These are phyloP conservation scores for Cyclura pinguis DNA, from an alignment of 2,797 vertebrate genomes.

Conservation along the genomic window DNA sequence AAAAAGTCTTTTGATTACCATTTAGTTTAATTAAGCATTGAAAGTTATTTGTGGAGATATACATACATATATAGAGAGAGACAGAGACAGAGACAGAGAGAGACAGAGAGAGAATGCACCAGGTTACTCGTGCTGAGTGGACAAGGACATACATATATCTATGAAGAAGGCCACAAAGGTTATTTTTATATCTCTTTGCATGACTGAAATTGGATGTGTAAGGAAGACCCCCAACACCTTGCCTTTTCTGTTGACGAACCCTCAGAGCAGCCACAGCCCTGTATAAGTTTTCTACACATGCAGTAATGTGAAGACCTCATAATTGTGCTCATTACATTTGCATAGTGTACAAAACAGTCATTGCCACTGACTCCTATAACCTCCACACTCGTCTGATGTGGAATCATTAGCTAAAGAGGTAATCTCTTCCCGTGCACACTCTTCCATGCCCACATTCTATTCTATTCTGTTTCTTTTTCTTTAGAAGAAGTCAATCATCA, in stretches of 20 bases:
- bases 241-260: neutral
- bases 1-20: conserved; percentile 76
- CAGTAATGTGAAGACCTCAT: neutral
- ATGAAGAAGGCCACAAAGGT: neutral
- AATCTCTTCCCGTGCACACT: neutral
- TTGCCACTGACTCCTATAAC: conserved; percentile 39
- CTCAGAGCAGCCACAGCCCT: neutral
- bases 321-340: conserved; percentile 32
- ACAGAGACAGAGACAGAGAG: too few species aligned
- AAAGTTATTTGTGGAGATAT: conserved; percentile 65
- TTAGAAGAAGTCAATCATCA: neutral
- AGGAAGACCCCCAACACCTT: neutral
- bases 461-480: neutral
- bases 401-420: conserved; percentile 30
- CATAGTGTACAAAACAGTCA: conserved; percentile 34
- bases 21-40: conserved; percentile 79
- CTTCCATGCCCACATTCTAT: neutral
- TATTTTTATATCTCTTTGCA: conserved; percentile 17
- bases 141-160: conserved; percentile 20
- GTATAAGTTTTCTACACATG: conserved; percentile 9
- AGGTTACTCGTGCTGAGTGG: conserved; percentile 22
- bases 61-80: neutral
- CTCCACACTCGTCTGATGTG: neutral
- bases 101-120: neutral
- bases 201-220: neutral